Conservation (phyloP, 2,888 invertebrate genomes). For the Apamea anceps region DNA sequence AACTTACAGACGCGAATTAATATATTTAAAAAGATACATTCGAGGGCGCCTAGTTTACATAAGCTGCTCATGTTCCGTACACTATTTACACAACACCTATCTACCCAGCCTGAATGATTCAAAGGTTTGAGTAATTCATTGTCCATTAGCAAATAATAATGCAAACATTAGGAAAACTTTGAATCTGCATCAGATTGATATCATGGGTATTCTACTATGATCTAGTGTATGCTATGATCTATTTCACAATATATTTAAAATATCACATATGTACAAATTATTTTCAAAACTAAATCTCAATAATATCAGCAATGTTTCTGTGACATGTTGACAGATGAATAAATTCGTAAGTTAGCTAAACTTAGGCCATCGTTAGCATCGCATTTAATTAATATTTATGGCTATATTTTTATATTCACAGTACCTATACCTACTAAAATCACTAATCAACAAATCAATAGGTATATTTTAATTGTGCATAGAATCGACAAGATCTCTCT, state of each 20-base stretch:
- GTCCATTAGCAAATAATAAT: slow-evolving; percentile 70
- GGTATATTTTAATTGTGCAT: slow-evolving; percentile 13
- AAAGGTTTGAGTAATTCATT: slow-evolving; percentile 71
- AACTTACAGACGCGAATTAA: slow-evolving; percentile 74
- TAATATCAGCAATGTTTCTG: slow-evolving; percentile 82
- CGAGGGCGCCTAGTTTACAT: slow-evolving; percentile 69
- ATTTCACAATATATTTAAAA: slow-evolving; percentile 88
- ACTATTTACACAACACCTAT: slow-evolving; percentile 76
- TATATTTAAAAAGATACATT: slow-evolving; percentile 67
- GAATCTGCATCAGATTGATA: slow-evolving; percentile 78
- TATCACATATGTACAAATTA: slow-evolving; percentile 90
- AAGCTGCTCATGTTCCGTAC: slow-evolving; percentile 71
- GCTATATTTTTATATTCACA: slow-evolving; percentile 56
- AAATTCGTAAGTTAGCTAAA: slow-evolving; percentile 70
- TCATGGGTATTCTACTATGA: slow-evolving; percentile 82
- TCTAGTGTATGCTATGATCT: slow-evolving; percentile 80
- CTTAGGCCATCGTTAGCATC: slow-evolving; percentile 63
- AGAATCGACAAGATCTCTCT: slow-evolving; percentile 1
- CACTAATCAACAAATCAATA: slow-evolving; percentile 66
- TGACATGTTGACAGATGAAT: slow-evolving; percentile 73
- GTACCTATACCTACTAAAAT: slow-evolving; percentile 35
- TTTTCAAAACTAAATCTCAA: slow-evolving; percentile 82
- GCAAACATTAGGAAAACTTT: slow-evolving; percentile 75
- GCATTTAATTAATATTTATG: slow-evolving; percentile 52
- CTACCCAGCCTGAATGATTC: slow-evolving; percentile 69